These are phyloP conservation scores for Lithophane semibrunnea DNA, from an alignment of 2,888 invertebrate species.

Conservation along the genomic window DNA sequence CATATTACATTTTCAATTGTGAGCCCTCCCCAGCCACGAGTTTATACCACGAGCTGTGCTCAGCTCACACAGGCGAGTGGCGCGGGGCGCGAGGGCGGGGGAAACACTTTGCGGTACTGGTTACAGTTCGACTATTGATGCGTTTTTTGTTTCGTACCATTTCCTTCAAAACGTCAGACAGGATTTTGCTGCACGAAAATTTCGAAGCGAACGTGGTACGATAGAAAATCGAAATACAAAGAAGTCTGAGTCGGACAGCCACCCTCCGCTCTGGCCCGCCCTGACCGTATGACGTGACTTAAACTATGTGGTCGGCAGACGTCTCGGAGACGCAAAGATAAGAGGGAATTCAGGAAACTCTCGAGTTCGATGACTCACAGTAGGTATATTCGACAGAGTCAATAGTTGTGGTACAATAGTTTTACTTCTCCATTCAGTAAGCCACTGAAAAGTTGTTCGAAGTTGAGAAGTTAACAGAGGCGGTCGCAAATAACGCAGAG, in stretches of 20 bases:
- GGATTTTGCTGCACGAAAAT: slow-evolving; percentile 24
- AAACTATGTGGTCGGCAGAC: background rate
- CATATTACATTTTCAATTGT: slow-evolving; percentile 51
- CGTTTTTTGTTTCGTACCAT: slow-evolving; percentile 20
- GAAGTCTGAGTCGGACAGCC: slow-evolving; percentile 3
- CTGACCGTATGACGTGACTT: background rate
- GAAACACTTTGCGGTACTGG: background rate
- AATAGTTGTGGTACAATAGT: slow-evolving; percentile 19
- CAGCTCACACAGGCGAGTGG: background rate
- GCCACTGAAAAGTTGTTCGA: slow-evolving; percentile 13
- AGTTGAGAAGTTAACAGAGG: background rate
- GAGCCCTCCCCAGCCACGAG: background rate
- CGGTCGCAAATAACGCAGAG: slow-evolving; percentile 8
- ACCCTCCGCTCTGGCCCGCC: background rate
- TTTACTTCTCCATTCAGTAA: slow-evolving; percentile 2
- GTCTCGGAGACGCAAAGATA: slow-evolving; percentile 15
- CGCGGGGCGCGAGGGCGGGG: too few relatives aligned
- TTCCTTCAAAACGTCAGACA: slow-evolving; percentile 12
- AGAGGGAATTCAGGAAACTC: slow-evolving; percentile 10
- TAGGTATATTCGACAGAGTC: slow-evolving; percentile 15
- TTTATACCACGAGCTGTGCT: background rate
- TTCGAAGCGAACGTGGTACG: background rate
- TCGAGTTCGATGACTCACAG: background rate
- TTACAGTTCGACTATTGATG: slow-evolving; percentile 2
- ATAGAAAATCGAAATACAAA: slow-evolving; percentile 24